Evolutionary conservation across 2,113 vertebrate species (phyloP).

Genomic region (Aythya baeri): DNA sequence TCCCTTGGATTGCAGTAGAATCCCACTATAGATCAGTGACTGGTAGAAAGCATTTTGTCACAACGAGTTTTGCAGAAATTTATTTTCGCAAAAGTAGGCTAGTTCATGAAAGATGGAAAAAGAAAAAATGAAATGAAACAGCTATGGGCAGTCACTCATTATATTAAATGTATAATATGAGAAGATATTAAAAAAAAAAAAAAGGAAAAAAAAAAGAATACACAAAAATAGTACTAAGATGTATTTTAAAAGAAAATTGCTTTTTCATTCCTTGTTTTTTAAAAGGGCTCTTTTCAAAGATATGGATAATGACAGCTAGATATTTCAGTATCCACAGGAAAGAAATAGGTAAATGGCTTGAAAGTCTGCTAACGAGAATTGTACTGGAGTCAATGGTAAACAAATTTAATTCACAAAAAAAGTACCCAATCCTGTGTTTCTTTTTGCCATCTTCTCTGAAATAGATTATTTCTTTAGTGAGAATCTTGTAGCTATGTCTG

Average conservation of each 20-base stretch:
- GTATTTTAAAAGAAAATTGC: not conserved
- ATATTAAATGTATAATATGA: not conserved
- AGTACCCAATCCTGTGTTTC: not conserved
- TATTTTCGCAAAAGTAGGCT: not conserved
- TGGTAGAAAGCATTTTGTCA: not conserved
- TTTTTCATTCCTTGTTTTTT: not conserved
- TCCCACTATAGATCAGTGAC: not conserved
- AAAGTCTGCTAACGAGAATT: not conserved
- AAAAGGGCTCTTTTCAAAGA: not conserved
- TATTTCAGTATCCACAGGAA: not conserved
- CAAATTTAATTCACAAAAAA: not conserved
- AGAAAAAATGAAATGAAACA: not conserved
- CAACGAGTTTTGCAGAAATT: not conserved
- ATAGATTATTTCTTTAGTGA: not conserved
- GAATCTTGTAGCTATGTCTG: accelerated
- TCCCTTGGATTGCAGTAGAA: slow-evolving; percentile 36
- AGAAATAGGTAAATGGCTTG: not conserved
- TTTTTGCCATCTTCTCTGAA: not conserved
- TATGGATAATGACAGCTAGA: not conserved
- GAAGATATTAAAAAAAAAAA: not conserved
- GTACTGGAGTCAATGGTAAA: not conserved
- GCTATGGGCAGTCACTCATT: not conserved
- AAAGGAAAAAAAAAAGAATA: not conserved
- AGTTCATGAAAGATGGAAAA: not conserved
- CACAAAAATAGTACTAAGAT: not conserved